Evolutionary conservation across 1,140 invertebrate genomes (phyloP), one percentile per base, ranked within the genome.

Genomic region (Drosophila nebulosa): DNA sequence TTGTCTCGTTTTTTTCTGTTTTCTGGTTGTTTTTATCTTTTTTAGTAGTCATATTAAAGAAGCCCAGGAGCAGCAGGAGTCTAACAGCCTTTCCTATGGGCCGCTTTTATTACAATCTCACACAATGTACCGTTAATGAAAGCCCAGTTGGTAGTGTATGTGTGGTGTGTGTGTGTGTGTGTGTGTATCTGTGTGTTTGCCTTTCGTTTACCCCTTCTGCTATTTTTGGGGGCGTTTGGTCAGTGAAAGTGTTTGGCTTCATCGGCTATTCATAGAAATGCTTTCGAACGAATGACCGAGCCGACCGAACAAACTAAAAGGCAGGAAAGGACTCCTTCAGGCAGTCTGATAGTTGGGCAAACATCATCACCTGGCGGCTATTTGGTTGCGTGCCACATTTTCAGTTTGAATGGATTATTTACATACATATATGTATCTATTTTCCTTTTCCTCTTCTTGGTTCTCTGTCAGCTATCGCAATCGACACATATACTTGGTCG

Each of bases 401-500:
- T 21, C 5, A 21, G 6, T 21, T 6, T 46, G 50, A 52, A 26
- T 52, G 22, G 10, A 22, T 27, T 21, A 24, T 24, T 7, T 36
- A 14, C 14, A n/a, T 36, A 12, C 18, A 14, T 14, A 16, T 18
- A 14, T 26, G 7, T 74, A 63, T 24, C 27, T 21, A 26, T 18
- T 22, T 4, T 46, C 12, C 39, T 57, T 56, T 51, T 59, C 32
- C 24, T 12, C 7, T 32, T 59, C 59, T 24, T 6, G 1, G 9
- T 24, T 32, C 36, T 18, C n/a, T 77, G 56, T 4, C 36, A 90
- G 86, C 46, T 91, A 1, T 90, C 90, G 2, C 85, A 88, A 10
- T 89, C 93, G 79, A 93, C 93, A 1, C 92, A 95, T 91, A 95
- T 97, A 63, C 92, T 97, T 78, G 96, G 97, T 81, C 93, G 96